Percentiles rank a stretch among this genome's conserved stretches.
Conservation (phyloP, 2,888 invertebrate species). For the Drosophila falleni region DNA sequence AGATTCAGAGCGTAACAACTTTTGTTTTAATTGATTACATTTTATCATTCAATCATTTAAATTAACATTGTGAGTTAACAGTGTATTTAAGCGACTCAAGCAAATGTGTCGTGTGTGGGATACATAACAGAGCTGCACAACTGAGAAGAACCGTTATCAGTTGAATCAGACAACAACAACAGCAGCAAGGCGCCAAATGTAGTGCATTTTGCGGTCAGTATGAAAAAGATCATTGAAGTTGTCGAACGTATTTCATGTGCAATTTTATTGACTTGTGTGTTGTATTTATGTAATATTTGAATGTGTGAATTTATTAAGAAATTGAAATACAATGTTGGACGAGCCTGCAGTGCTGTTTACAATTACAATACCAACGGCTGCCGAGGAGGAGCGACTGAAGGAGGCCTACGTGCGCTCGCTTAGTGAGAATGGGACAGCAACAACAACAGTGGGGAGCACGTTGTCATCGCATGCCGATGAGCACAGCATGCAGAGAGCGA, state of each 20-base stretch:
- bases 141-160: conserved; percentile 71
- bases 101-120: conserved; percentile 1
- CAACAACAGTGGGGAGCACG: conserved; percentile 14
- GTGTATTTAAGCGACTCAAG: neutral
- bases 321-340: conserved; percentile 31
- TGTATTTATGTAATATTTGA: conserved; percentile 15
- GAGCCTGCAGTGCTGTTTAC: conserved; percentile 87
- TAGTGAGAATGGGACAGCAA: conserved; percentile 16
- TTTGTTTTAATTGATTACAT: too few relatives aligned
- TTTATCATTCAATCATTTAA: too few relatives aligned
- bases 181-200: conserved; percentile 30
- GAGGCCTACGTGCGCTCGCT: conserved; percentile 40
- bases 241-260: conserved; percentile 22
- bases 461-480: conserved; percentile 16
- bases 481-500: conserved; percentile 13
- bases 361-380: too few relatives aligned
- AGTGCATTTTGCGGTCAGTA: conserved; percentile 47
- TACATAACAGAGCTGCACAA: neutral
- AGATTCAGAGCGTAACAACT: too few relatives aligned
- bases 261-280: conserved; percentile 16
- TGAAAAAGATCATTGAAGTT: conserved; percentile 59
- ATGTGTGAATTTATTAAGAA: conserved; percentile 13
- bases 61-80: neutral
- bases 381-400: conserved; percentile 84
- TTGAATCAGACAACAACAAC: conserved; percentile 38